Conservation (phyloP, 2,797 vertebrate species). For the Denticeps clupeoides region DNA sequence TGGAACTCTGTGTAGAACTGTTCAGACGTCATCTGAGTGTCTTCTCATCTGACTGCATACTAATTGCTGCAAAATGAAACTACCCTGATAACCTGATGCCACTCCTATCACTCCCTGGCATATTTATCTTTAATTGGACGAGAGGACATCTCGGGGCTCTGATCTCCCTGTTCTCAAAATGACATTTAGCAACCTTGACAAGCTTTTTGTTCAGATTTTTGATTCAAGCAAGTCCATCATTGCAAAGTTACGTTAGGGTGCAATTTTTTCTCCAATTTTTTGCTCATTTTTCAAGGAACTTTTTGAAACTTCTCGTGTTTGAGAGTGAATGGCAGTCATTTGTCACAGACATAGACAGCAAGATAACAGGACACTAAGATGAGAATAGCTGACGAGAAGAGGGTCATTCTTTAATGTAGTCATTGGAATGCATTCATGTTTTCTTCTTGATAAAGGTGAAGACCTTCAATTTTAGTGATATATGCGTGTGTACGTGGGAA, state of each 20-base stretch:
- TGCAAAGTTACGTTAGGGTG: too few species aligned
- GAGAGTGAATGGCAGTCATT: slow-evolving; percentile 42
- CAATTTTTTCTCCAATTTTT: slow-evolving; percentile 21
- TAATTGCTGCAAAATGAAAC: slow-evolving; percentile 51
- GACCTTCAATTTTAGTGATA: too few species aligned
- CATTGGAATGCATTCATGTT: too few species aligned
- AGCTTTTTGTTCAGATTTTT: slow-evolving; percentile 50
- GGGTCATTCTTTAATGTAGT: too few species aligned
- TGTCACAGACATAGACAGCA: slow-evolving; percentile 29
- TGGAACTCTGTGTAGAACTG: slow-evolving; percentile 17
- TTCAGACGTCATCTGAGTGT: slow-evolving; percentile 34
- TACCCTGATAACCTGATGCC: slow-evolving; percentile 40
- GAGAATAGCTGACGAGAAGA: slow-evolving; percentile 18
- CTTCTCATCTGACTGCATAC: slow-evolving; percentile 18
- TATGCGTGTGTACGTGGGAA: too few species aligned
- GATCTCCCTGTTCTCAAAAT: slow-evolving; percentile 33
- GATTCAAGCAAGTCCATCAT: slow-evolving; percentile 46
- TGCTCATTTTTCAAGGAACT: slow-evolving; percentile 33
- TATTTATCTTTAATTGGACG: slow-evolving; percentile 52
- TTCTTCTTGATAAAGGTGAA: too few species aligned
- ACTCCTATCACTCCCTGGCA: slow-evolving; percentile 30
- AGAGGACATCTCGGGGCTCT: slow-evolving; percentile 26
- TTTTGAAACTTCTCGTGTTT: slow-evolving; percentile 40
- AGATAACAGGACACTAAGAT: slow-evolving; percentile 27
- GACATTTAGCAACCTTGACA: slow-evolving; percentile 48